phyloP scores from a whole-genome alignment of 1,140 invertebrate species.

The Chrysoperla carnea region DNA sequence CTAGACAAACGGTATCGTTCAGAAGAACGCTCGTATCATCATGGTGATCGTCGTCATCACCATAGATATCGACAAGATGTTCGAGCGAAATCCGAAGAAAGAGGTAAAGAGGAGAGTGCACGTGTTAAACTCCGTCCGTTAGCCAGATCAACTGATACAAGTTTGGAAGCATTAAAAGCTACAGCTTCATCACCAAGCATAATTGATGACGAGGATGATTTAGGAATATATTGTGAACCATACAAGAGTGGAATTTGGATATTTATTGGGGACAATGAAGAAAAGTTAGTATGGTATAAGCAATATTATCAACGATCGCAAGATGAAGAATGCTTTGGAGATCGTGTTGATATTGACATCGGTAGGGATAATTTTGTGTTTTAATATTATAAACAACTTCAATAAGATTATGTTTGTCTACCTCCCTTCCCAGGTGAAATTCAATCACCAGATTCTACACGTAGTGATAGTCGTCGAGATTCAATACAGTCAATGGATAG shows the following conservation, averaged over 20 bases:
- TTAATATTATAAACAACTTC: too few relatives aligned
- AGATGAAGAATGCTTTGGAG: not conserved
- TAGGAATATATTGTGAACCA: constrained; percentile 48
- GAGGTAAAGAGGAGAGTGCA: constrained; percentile 44
- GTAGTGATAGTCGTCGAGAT: too few relatives aligned
- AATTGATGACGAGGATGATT: constrained; percentile 39
- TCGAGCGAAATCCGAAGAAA: constrained; percentile 64
- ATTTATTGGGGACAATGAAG: constrained; percentile 55
- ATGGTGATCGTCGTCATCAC: constrained; percentile 36
- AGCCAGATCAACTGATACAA: constrained; percentile 49
- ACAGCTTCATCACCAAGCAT: constrained; percentile 43
- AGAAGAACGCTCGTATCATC: constrained; percentile 42
- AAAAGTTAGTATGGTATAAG: constrained; percentile 46
- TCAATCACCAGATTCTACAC: too few relatives aligned
- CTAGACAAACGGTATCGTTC: constrained; percentile 63
- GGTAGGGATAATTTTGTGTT: too few relatives aligned
- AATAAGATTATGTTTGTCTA: too few relatives aligned
- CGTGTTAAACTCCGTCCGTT: constrained; percentile 40
- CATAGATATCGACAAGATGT: constrained; percentile 47
- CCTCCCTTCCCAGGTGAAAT: too few relatives aligned
- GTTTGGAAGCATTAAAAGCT: constrained; percentile 51
- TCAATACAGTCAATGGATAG: constrained; percentile 27
- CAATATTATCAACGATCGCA: constrained; percentile 4
- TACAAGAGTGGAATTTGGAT: constrained; percentile 56
- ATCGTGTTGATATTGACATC: not conserved